These are phyloP conservation scores for Phaenicophaeus curvirostris DNA, from an alignment of 2,797 vertebrate species.

Conservation along the genomic window DNA sequence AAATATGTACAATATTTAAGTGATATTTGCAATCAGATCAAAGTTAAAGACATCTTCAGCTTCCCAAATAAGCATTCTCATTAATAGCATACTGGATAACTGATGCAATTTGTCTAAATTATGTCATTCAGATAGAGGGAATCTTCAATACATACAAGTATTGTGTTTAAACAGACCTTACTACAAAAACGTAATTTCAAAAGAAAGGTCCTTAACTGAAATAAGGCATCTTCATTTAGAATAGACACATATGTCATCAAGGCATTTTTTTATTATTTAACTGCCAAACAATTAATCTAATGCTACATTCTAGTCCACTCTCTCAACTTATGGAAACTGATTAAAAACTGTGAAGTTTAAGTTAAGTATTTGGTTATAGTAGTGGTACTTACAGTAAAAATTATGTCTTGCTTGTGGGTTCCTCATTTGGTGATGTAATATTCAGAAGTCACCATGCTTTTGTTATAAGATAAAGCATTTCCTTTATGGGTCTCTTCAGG, in stretches of 20 bases:
- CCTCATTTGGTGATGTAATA: constrained; percentile 79
- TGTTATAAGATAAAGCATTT: constrained; percentile 64
- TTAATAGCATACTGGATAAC: background rate
- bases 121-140: background rate
- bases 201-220: background rate
- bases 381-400: constrained; percentile 76
- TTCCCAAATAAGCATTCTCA: background rate
- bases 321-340: background rate
- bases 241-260: background rate
- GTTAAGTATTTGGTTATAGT: background rate
- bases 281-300: background rate
- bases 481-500: constrained; percentile 45
- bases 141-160: background rate
- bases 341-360: background rate
- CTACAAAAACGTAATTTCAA: background rate
- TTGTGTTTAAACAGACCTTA: background rate
- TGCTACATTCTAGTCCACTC: background rate
- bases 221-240: background rate
- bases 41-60: background rate
- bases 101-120: background rate
- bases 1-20: background rate
- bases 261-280: background rate
- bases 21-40: background rate
- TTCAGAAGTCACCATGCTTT: constrained; percentile 79
- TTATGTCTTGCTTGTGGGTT: constrained; percentile 78